These are phyloP conservation scores for Zosterops lateralis DNA, from an alignment of 2,113 vertebrate genomes.

Conservation along the genomic window DNA sequence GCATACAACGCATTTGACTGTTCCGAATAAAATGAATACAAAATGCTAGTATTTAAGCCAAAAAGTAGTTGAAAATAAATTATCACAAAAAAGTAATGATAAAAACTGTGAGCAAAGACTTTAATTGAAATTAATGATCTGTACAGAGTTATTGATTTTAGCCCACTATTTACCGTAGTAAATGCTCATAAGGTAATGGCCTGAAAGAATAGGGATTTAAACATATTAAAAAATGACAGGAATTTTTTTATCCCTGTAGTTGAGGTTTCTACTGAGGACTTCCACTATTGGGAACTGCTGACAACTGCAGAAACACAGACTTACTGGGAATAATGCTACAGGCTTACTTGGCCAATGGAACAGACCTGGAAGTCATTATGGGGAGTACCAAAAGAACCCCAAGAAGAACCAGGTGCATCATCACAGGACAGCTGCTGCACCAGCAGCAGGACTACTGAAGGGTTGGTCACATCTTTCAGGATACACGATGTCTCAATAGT, in stretches of 20 bases:
- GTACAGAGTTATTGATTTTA: not conserved
- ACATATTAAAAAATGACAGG: not conserved
- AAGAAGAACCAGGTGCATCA: not conserved
- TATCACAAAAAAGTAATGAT: not conserved
- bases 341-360: not conserved
- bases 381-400: not conserved
- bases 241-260: not conserved
- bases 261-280: not conserved
- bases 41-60: not conserved
- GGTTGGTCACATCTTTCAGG: not conserved
- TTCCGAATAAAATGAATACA: not conserved
- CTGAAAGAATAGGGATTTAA: not conserved
- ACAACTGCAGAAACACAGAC: not conserved
- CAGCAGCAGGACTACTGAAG: not conserved
- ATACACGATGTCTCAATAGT: rapidly evolving
- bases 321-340: not conserved
- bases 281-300: not conserved
- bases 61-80: not conserved
- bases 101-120: not conserved
- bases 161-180: not conserved
- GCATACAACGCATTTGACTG: not conserved
- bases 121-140: not conserved
- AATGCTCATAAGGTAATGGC: not conserved
- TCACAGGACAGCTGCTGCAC: not conserved
- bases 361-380: not conserved